Conservation (phyloP, 2,113 vertebrate genomes). For the Sorex fumeus region DNA sequence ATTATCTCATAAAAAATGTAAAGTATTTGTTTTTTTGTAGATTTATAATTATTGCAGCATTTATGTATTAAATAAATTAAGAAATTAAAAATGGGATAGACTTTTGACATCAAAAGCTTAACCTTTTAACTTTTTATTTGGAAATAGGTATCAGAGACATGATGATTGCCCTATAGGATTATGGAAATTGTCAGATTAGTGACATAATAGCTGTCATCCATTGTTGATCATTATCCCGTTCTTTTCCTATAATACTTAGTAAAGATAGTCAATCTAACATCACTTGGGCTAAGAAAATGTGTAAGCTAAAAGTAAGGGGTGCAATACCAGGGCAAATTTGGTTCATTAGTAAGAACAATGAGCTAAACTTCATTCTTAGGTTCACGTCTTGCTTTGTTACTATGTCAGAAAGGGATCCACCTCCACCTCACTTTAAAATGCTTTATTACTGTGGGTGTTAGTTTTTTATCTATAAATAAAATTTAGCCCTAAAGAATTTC, state of each 20-base stretch:
- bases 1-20: neutral
- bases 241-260: neutral
- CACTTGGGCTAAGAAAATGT: neutral
- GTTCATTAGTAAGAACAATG: neutral
- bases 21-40: neutral
- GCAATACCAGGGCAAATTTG: neutral
- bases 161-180: neutral
- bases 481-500: neutral
- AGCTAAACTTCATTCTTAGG: neutral
- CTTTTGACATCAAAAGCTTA: conserved; percentile 2
- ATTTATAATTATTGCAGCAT: neutral
- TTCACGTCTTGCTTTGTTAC: neutral
- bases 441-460: neutral
- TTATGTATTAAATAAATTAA: neutral
- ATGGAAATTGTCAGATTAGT: neutral
- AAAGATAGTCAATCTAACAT: neutral
- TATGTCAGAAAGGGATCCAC: neutral
- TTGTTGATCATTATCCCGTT: neutral
- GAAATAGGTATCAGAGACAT: neutral
- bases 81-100: neutral
- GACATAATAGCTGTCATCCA: neutral
- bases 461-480: neutral
- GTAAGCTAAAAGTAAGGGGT: neutral
- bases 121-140: neutral
- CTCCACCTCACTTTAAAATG: neutral